Base-by-base conservation (phyloP, 2,113 vertebrate species). In the Notiomystis cincta region DNA sequence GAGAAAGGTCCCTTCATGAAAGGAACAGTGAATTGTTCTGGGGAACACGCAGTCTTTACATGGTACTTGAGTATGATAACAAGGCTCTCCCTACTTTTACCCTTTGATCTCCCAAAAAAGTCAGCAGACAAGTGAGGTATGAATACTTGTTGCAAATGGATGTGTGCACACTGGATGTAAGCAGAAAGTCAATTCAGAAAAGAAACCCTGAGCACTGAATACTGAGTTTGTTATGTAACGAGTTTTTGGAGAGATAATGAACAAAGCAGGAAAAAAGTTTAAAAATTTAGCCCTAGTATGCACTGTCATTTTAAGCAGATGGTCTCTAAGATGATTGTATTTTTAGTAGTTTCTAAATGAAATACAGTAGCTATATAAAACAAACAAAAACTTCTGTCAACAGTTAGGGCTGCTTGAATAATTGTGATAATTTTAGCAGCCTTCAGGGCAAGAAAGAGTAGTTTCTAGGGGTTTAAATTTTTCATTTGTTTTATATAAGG, bases 311-410 rank as follows among this genome's bases (percentile, higher is more conserved):
- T 92, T 64, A 82, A 87, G 78, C 93, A 97, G 96, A 96, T 93
- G 92, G 92, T 93, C 89, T 87, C 62, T 25, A 87, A 85, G 69
- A 92, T 62, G 42, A 77, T 27, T 53, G 25, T 92, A 96, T 94
- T 97, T 96, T 96, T 94, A 95, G 89, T 54, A 89, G 64, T 73
- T 96, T 95, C 90, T 94, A 90, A 86, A 96, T 87, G 72, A 90
- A 95, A 82, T 89, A 87, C 8, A 2, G 86, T 70, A 86, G 82
- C 93, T 95, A 87, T 86, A 95, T 75, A 95, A 91, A 91, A 93
- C 90, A 94, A 96, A 97, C 42, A 94, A 89, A 89, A 84, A 69
- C 65, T 92, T 89, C 87, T 87, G 71, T 86, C 86, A 92, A 94
- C 78, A 80, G 62, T 82, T 80, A 79, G 81, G 38, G 44, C 70